Percentiles rank a stretch among this genome's conserved stretches.
Evolutionary conservation across 2,113 vertebrate species (phyloP).

Genomic region (Chelonoidis abingdonii): DNA sequence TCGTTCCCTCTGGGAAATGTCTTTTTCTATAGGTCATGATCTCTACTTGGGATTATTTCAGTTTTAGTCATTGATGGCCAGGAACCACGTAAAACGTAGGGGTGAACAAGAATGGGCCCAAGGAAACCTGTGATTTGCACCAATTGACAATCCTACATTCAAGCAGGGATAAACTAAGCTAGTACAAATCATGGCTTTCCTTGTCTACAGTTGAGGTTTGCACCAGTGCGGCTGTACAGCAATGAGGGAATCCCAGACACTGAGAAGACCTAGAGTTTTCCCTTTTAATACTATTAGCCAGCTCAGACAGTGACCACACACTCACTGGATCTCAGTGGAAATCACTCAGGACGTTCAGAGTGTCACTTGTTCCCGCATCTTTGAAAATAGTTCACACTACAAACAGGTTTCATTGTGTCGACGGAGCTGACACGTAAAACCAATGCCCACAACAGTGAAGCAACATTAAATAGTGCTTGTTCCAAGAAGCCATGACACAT

Average conservation of each 20-base stretch:
- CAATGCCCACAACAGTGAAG: not conserved
- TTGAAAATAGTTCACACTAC: not conserved
- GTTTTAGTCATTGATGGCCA: not conserved
- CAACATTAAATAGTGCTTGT: not conserved
- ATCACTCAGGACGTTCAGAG: not conserved
- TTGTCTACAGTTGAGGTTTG: not conserved
- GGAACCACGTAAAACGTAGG: not conserved
- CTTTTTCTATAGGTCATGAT: too few species aligned
- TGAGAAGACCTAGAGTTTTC: not conserved
- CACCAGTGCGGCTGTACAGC: not conserved
- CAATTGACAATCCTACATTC: not conserved
- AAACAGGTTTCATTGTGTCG: rapidly evolving
- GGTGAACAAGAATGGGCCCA: not conserved
- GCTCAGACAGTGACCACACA: not conserved
- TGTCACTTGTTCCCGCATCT: not conserved
- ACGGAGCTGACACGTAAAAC: not conserved
- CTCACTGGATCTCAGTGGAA: not conserved
- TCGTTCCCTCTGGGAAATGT: not conserved
- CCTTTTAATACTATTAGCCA: not conserved
- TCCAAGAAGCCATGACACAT: not conserved
- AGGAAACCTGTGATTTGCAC: not conserved
- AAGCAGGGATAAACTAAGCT: not conserved
- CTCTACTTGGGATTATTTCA: too few species aligned
- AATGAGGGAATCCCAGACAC: not conserved
- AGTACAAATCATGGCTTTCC: not conserved